Percentiles rank a stretch among this genome's conserved stretches.
Evolutionary conservation across 2,113 vertebrate genomes (phyloP).

Genomic region (Halcyon malimbica): DNA sequence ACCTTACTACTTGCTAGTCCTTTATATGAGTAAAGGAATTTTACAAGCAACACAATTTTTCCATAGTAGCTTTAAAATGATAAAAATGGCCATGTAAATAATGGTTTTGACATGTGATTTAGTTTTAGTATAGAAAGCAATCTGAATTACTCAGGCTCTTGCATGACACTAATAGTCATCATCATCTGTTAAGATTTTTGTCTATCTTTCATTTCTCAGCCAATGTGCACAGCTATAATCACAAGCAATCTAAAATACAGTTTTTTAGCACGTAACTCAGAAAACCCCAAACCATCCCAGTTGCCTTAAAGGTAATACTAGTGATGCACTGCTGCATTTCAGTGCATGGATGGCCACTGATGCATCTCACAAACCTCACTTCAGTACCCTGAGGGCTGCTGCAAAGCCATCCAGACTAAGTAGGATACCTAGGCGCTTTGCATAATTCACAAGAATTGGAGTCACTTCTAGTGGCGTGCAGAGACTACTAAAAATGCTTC

Average conservation of each 20-base stretch:
- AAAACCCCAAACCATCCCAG: not conserved
- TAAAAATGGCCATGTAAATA: not conserved
- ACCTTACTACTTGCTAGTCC: not conserved
- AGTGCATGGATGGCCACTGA: not conserved
- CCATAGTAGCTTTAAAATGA: not conserved
- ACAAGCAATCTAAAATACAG: rapidly evolving
- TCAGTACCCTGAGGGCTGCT: not conserved
- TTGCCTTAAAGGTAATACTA: not conserved
- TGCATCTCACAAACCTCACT: not conserved
- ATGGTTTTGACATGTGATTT: not conserved
- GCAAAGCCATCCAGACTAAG: not conserved
- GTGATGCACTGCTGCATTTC: not conserved
- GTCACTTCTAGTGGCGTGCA: not conserved
- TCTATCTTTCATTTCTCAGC: not conserved
- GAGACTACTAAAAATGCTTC: not conserved
- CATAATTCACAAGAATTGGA: not conserved
- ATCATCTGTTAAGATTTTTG: not conserved
- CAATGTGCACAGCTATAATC: not conserved
- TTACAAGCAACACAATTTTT: not conserved
- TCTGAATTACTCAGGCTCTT: not conserved
- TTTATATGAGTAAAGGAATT: not conserved
- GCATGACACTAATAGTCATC: not conserved
- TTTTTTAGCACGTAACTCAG: not conserved
- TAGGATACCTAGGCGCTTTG: rapidly evolving
- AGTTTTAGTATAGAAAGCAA: not conserved